These are phyloP conservation scores for Microctonus hyperodae DNA, from an alignment of 2,888 invertebrate species.

Conservation along the genomic window DNA sequence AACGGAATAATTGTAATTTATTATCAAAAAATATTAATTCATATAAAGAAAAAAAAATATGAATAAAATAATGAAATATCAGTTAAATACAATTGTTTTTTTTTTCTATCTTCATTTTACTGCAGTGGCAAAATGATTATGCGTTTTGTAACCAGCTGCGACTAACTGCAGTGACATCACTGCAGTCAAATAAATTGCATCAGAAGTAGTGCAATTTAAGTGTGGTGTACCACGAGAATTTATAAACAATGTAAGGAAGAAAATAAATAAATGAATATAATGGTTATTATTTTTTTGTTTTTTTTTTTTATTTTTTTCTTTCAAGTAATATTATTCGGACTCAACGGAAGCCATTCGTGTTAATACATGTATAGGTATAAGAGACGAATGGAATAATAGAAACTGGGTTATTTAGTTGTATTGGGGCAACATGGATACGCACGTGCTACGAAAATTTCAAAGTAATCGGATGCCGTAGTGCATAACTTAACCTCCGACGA, in stretches of 20 bases:
- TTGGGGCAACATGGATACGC: neutral
- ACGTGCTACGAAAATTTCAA: neutral
- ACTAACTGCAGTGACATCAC: constrained; percentile 16
- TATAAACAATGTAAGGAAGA: neutral
- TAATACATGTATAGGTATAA: neutral
- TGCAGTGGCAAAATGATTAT: constrained; percentile 1
- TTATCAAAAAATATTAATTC: too few relatives aligned
- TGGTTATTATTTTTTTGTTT: too few relatives aligned
- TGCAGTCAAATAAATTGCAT: constrained; percentile 7
- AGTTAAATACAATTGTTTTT: too few relatives aligned
- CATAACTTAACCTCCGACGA: constrained; percentile 5
- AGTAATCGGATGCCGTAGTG: neutral
- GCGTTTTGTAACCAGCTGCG: constrained; percentile 9
- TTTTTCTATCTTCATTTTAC: neutral
- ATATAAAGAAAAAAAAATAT: neutral
- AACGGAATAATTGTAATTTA: neutral
- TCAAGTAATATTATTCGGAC: neutral
- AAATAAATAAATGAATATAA: too few relatives aligned
- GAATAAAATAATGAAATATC: neutral
- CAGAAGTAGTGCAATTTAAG: neutral
- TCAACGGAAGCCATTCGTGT: neutral
- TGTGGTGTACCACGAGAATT: neutral
- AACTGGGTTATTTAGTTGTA: neutral
- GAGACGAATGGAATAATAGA: neutral
- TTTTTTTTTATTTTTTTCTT: neutral